Conservation (phyloP, 2,888 invertebrate genomes). For the Leucophenga maculata region DNA sequence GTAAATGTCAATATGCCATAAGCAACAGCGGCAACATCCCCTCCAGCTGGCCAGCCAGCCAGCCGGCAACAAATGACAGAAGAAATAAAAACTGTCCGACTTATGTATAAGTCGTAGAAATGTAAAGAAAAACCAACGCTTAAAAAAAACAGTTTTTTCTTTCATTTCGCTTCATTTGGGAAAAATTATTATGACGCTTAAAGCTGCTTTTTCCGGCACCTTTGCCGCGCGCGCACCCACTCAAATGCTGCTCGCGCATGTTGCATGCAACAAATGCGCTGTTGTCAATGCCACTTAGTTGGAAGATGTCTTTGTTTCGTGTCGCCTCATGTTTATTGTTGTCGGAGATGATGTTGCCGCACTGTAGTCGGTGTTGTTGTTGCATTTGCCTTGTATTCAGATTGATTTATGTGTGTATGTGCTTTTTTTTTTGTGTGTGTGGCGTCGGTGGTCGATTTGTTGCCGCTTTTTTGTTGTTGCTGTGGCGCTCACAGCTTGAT, state of each 20-base stretch:
- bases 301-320: conserved; percentile 41
- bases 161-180: no score
- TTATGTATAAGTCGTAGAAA: no score
- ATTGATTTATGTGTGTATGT: conserved; percentile 36
- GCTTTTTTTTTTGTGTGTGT: neutral
- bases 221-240: neutral
- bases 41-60: neutral
- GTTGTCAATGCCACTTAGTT: conserved; percentile 24
- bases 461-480: no score
- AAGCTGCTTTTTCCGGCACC: no score
- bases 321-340: neutral
- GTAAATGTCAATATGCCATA: conserved; percentile 58
- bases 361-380: conserved; percentile 5
- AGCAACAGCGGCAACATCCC: conserved; percentile 32
- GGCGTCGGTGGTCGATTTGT: conserved; percentile 25
- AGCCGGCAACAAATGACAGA: neutral
- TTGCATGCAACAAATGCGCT: neutral
- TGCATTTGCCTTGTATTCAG: conserved; percentile 30
- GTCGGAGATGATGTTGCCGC: neutral
- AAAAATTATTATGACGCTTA: no score
- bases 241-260: neutral
- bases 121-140: neutral
- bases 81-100: neutral
- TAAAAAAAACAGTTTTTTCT: neutral
- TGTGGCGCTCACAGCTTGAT: no score